phyloP scores from a whole-genome alignment of 2,113 vertebrate genomes.

The Cynoglossus semilaevis region DNA sequence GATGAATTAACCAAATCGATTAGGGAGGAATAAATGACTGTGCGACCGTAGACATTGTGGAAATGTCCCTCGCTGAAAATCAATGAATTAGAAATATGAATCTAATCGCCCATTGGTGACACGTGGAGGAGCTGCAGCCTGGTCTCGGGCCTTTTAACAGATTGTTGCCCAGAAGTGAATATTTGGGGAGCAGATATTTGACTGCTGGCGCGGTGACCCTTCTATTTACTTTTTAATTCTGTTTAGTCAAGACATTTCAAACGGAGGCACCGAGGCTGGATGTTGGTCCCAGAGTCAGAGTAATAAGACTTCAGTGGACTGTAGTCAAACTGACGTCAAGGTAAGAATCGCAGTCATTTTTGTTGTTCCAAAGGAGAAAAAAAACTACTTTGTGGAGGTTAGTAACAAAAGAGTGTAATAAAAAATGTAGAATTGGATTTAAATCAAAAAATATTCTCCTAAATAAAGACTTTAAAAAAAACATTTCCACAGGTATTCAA shows the following conservation, averaged over 20 bases:
- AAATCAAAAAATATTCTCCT: too few species aligned
- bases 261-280: too few species aligned
- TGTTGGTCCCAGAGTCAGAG: too few species aligned
- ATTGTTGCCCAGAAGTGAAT: neutral
- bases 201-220: neutral
- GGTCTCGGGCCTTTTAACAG: constrained; percentile 23
- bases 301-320: too few species aligned
- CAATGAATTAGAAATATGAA: constrained; percentile 69
- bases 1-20: constrained; percentile 68
- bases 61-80: constrained; percentile 57
- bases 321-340: too few species aligned
- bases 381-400: too few species aligned
- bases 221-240: neutral
- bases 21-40: constrained; percentile 52
- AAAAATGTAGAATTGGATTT: too few species aligned
- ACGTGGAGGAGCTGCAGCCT: constrained; percentile 39
- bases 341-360: too few species aligned
- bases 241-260: neutral
- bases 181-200: neutral
- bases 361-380: too few species aligned
- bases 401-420: too few species aligned
- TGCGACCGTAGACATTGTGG: constrained; percentile 48
- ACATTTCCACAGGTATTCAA: too few species aligned
- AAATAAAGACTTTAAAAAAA: too few species aligned
- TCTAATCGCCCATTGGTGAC: constrained; percentile 60